Evolutionary conservation across 2,888 invertebrate species (phyloP), one percentile per base, ranked within the genome.

Genomic region (Clepsis dumicolana): DNA sequence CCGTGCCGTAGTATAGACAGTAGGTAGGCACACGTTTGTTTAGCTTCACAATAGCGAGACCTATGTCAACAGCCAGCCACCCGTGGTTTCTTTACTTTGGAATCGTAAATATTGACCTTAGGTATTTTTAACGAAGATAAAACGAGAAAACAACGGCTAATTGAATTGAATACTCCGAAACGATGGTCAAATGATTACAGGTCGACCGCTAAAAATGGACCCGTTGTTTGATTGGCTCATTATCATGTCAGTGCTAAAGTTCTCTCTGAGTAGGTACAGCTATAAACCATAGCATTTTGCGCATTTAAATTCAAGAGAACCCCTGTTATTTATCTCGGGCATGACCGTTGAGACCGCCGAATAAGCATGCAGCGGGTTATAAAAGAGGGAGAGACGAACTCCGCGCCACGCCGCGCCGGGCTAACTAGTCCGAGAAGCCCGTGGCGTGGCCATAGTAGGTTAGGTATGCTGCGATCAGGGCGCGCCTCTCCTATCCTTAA

Each of bases 101-200:
- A 80, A 79, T 77, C 73, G 79, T 82, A 88, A 90, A 91, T 90
- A 90, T 91, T 91, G 86, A 90, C 80, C 78, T 85, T 88, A 89
- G 89, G 88, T 85, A 80, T 82, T 83, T 81, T 80, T 73, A 77
- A 74, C 73, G 69, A 77, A 85, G 88, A 91, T 89, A 87, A 88
- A 82, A 74, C 77, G 74, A 74, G 79, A 77, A 85, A 86, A 90
- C 87, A 89, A 88, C 83, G 79, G 74, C 75, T 88, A 84, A 86
- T 86, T 88, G 80, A 83, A 82, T 82, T 78, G 76, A 80, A 80
- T 85, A 81, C 80, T 77, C 77, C 77, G 81, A 84, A 84, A 79
- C 80, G 77, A 80, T 70, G 77, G 79, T 73, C 81, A 75, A 76
- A 87, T 82, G 80, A 86, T 90, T 91, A 91, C 80, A 80, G 73